phyloP scores from a whole-genome alignment of 2,888 invertebrate genomes.

The Nemoura dubitans region DNA sequence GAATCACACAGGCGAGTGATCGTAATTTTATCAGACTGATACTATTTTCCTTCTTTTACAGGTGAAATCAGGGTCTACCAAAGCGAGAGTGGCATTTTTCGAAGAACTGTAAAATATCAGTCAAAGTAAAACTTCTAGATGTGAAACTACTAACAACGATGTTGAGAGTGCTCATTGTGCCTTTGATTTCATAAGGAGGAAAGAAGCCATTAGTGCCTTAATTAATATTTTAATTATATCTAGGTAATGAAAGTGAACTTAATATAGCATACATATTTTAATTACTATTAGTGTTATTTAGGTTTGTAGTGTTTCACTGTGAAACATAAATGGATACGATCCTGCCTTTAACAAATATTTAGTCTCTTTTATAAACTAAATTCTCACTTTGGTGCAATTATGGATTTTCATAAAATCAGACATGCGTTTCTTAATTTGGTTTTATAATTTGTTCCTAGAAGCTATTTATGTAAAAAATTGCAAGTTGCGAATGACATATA shows the following conservation, averaged over 20 bases:
- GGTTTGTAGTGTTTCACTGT: background rate
- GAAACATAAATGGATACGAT: background rate
- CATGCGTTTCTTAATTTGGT: constrained; percentile 15
- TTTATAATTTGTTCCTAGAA: background rate
- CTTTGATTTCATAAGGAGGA: background rate
- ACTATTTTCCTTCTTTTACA: too few species aligned
- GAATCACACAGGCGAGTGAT: too few species aligned
- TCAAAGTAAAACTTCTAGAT: constrained; percentile 1
- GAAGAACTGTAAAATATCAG: constrained; percentile 79
- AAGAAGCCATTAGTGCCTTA: constrained; percentile 33
- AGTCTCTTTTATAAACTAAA: background rate
- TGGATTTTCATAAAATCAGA: background rate
- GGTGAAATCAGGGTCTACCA: constrained; percentile 92
- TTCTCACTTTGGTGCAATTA: background rate
- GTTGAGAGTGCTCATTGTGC: background rate
- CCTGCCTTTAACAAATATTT: background rate
- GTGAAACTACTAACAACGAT: background rate
- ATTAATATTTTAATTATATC: constrained; percentile 23
- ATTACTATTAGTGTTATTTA: constrained; percentile 7
- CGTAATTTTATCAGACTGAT: too few species aligned
- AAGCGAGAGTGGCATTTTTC: constrained; percentile 94
- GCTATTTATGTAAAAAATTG: background rate
- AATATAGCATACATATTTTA: background rate
- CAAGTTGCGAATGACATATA: too few species aligned
- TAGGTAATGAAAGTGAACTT: background rate